phyloP scores from a whole-genome alignment of 2,797 vertebrate genomes.

The Botia almorhae region DNA sequence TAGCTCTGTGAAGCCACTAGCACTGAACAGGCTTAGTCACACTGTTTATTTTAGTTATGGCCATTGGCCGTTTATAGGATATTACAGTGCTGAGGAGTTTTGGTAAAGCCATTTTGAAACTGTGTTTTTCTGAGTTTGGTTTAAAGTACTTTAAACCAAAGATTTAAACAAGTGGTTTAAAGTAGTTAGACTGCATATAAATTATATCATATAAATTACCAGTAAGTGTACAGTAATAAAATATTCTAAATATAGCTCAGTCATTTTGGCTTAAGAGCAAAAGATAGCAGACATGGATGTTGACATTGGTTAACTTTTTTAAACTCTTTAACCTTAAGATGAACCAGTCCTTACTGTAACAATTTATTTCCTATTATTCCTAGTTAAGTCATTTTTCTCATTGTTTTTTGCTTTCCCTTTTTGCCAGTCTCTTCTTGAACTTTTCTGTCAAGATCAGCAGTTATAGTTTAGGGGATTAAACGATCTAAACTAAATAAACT shows the following conservation, averaged over 20 bases:
- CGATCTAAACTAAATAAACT: too few species aligned
- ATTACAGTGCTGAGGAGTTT: not conserved
- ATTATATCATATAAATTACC: slow-evolving; percentile 32
- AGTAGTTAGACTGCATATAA: not conserved
- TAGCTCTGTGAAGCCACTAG: not conserved
- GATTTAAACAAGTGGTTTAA: not conserved
- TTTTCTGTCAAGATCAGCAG: too few species aligned
- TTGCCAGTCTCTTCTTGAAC: not conserved
- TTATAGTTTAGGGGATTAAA: too few species aligned
- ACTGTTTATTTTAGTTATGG: not conserved
- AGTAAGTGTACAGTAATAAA: not conserved
- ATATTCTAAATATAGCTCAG: slow-evolving; percentile 21
- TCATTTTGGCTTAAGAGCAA: slow-evolving; percentile 17
- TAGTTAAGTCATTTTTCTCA: too few species aligned
- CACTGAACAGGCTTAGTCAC: not conserved
- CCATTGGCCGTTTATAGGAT: not conserved
- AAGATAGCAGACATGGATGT: not conserved
- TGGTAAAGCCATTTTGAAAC: not conserved
- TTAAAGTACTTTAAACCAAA: not conserved
- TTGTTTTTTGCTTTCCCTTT: too few species aligned
- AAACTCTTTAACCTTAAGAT: too few species aligned
- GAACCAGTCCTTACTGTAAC: too few species aligned
- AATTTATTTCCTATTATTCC: too few species aligned
- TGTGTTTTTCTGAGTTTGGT: not conserved
- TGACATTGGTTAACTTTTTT: too few species aligned